phyloP scores from a whole-genome alignment of 2,797 vertebrate genomes.

The Peromyscus melanophrys region DNA sequence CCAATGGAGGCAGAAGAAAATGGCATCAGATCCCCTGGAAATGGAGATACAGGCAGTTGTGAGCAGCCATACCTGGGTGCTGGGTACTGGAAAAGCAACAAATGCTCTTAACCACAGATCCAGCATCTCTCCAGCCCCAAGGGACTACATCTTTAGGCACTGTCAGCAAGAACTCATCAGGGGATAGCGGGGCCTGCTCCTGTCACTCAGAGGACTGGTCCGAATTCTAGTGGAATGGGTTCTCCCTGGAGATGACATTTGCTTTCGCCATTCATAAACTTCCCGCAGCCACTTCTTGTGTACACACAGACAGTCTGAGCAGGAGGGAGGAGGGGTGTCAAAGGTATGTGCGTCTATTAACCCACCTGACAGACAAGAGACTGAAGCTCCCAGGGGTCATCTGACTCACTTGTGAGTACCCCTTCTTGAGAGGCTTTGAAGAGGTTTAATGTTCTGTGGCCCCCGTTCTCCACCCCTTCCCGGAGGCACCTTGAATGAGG shows the following conservation, averaged over 20 bases:
- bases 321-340: background rate
- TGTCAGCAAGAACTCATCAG: rapidly evolving
- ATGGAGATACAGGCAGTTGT: background rate
- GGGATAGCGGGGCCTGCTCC: rapidly evolving
- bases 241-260: background rate
- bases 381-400: background rate
- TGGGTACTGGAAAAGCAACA: background rate
- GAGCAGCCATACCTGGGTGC: background rate
- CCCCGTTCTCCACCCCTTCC: background rate
- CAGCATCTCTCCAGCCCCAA: background rate
- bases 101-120: background rate
- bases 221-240: rapidly evolving
- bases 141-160: rapidly evolving
- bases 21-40: rapidly evolving
- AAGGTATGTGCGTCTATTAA: background rate
- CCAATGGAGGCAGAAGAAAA: background rate
- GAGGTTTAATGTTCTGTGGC: rapidly evolving
- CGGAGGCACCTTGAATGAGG: conserved; percentile 1
- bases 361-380: background rate
- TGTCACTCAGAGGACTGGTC: no score
- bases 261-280: no score
- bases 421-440: rapidly evolving
- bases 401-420: rapidly evolving
- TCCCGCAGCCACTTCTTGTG: background rate
- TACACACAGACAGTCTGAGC: background rate